Evolutionary conservation across 92 coral and sea anemone genomes (phyloP), one percentile per base, ranked within the genome.

Genomic region (Anthopleura xanthogrammica): DNA sequence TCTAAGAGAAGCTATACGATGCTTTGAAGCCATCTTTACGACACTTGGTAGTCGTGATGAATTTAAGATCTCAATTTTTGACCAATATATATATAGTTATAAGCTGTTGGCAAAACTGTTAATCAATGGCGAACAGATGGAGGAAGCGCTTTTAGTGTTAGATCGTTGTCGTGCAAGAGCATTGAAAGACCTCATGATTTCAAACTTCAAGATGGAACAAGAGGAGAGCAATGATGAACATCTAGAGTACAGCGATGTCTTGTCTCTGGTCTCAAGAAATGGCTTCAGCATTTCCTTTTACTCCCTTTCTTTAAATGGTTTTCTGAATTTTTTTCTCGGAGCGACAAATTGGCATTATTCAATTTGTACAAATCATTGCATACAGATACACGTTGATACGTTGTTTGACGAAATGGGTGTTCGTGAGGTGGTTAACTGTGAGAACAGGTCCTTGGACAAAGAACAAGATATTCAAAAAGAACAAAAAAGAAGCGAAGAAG

Each of bases 1-100:
- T 14, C 41, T 77, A 12, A 50, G 66, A 22, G 80, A 77, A 55
- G 80, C 80, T 6, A 54, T 77, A 50, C 80, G 60, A 36, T 77
- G 19, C 66, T 77, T 77, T 77, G 65, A 77, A 29, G 11, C 17
- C 16, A 22, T 77, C 43, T 77, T 48, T 29, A 4, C 10, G 7
- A 19, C 80, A 3, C 80, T 77, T 77, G 68, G 68, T 20, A 7
- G 36, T 24, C 10, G 19, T 8, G 80, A 77, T 4, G 42, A 46
- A 4, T 50, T 77, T 3, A 77, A 77, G 46, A 17, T 77, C 11
- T 77, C 80, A 8, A 54, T 77, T 77, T 20, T 55, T 20, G 80
- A 77, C 14, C 4, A 12, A 48, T 43, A 76, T 23, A 19, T 50
- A 3, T 4, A 17, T 4, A 50, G 79, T 22, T 43, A 41, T 7